These are phyloP conservation scores for Drosophila prolongata DNA, from an alignment of 2,888 invertebrate species.

Conservation along the genomic window DNA sequence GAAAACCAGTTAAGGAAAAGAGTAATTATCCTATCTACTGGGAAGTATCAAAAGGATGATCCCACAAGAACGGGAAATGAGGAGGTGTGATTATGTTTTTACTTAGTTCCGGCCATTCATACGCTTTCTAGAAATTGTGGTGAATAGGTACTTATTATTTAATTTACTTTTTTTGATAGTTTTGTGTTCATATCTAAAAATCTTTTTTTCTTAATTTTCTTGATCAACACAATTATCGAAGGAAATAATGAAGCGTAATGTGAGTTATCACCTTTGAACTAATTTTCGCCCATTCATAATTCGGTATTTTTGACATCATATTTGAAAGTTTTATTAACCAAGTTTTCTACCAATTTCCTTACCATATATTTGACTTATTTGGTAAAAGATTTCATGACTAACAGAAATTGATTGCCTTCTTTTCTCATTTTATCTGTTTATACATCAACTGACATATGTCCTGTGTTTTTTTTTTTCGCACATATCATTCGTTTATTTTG, in stretches of 20 bases:
- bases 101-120: neutral
- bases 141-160: too few relatives aligned
- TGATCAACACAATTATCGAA: too few relatives aligned
- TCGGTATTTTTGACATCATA: too few relatives aligned
- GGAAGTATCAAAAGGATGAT: slow-evolving; percentile 9
- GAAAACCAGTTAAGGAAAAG: slow-evolving; percentile 18
- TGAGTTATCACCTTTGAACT: too few relatives aligned
- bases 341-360: too few relatives aligned
- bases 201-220: too few relatives aligned
- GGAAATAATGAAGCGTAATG: too few relatives aligned
- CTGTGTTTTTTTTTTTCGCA: slow-evolving; percentile 12
- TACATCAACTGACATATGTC: slow-evolving; percentile 8
- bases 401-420: neutral
- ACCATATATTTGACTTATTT: neutral
- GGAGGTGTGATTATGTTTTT: neutral
- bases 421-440: neutral
- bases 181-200: too few relatives aligned
- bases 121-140: too few relatives aligned
- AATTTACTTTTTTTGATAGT: too few relatives aligned
- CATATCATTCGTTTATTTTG: slow-evolving; percentile 24
- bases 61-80: neutral
- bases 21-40: slow-evolving; percentile 24
- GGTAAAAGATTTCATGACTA: neutral
- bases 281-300: too few relatives aligned
- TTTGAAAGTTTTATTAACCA: too few relatives aligned